Base-by-base conservation (phyloP, 2,113 vertebrate species). In the Lepus europaeus region DNA sequence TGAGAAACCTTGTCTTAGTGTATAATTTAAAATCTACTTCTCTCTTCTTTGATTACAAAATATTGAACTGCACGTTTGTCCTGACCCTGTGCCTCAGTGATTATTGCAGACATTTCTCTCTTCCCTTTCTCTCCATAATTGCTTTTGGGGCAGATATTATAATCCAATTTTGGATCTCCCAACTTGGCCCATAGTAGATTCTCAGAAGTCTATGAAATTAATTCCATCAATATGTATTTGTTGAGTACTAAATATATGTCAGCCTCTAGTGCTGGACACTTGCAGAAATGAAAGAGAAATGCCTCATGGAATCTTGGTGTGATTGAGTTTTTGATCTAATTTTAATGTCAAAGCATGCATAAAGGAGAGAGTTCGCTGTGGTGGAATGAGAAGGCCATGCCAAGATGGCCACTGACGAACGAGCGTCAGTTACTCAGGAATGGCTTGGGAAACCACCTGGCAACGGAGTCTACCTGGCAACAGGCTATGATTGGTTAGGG, bases 161-260 rank as follows among this genome's bases (percentile, higher is more conserved):
- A 74, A 74, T 68, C 74, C 23, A 53, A 23, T 77, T 16, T 36
- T 82, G 5, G 33, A 10, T 78, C 72, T 74, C 90, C 77, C 70
- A 89, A 45, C 29, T 36, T 84, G 45, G 45, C 20, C 51, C 31
- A 12, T 9, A 23, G 69, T 59, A 80, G 27, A 77, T 36, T 80
- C n/a, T 82, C 56, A 77, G 36, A 88, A 49, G 20, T 84, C 80
- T 94, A 7, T 76, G 86, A 95, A 85, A 68, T 85, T 61, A 87
- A 64, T 92, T 88, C 20, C 8, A 0, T 25, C 45, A 45, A 31
- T 93, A 27, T 9, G 3, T 49, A 29, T 80, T 82, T 61, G 9
- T 69, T 36, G 33, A 69, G 6, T 16, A 31, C 70, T 61, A 59
- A 81, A 64, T 51, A 49, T 36, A 11, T 31, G 66, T 33, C 49